Percentiles rank a stretch among this genome's conserved stretches.
Evolutionary conservation across 1,140 invertebrate genomes (phyloP).

Genomic region (Drosophila nasuta): DNA sequence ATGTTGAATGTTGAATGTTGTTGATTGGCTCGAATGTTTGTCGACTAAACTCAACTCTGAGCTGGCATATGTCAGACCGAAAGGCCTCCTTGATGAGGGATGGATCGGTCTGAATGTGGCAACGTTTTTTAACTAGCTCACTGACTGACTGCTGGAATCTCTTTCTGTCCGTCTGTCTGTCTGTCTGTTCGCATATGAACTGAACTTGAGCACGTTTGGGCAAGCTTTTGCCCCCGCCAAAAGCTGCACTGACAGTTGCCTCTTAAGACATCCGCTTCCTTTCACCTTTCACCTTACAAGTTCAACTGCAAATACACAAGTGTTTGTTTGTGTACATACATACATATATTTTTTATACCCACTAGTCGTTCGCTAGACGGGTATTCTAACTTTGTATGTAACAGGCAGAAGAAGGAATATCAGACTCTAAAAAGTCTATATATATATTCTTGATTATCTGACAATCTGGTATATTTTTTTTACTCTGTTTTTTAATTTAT

Average conservation of each 20-base stretch:
- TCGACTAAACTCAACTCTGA: not conserved
- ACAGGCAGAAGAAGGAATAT: too few relatives aligned
- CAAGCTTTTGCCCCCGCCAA: constrained; percentile 6
- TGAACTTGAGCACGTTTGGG: constrained; percentile 61
- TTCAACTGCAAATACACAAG: constrained; percentile 36
- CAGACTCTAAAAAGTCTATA: too few relatives aligned
- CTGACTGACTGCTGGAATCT: not conserved
- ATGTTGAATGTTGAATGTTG: constrained; percentile 11
- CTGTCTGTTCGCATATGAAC: constrained; percentile 18
- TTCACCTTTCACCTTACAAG: constrained; percentile 50
- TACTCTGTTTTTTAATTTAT: too few relatives aligned
- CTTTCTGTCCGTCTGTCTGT: not conserved
- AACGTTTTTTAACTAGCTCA: not conserved
- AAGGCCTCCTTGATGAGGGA: constrained; percentile 9
- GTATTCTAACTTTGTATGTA: too few relatives aligned
- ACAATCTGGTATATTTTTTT: too few relatives aligned
- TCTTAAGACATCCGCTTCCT: constrained; percentile 36
- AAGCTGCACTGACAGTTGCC: not conserved
- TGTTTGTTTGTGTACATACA: constrained; percentile 6
- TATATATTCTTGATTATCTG: too few relatives aligned
- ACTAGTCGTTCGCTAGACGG: too few relatives aligned
- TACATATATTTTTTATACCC: not conserved
- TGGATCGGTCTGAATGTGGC: not conserved
- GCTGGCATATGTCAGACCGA: not conserved
- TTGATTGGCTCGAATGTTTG: constrained; percentile 9